Evolutionary conservation across 2,797 vertebrate genomes (phyloP).

Genomic region (Crypturellus tataupa): DNA sequence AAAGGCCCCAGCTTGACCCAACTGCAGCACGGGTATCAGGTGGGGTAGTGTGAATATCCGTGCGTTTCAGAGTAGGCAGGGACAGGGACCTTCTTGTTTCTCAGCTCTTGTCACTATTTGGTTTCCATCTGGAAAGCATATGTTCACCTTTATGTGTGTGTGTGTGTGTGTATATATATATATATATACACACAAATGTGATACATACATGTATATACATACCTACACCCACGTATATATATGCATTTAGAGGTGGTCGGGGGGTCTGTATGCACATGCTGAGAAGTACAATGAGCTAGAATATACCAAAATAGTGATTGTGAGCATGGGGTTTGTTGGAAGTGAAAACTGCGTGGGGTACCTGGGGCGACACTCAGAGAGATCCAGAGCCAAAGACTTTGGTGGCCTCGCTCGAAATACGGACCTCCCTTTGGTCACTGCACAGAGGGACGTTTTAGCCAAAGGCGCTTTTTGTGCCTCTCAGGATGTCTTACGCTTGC

Average conservation of each 20-base stretch:
- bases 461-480: background rate
- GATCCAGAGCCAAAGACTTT: accelerated
- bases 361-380: background rate
- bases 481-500: background rate
- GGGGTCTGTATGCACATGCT: background rate
- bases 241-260: background rate
- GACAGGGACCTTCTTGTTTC: background rate
- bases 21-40: background rate
- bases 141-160: background rate
- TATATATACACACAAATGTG: background rate
- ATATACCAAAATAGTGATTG: background rate
- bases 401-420: accelerated
- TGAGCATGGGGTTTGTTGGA: background rate
- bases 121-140: background rate
- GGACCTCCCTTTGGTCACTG: background rate
- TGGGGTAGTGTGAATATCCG: background rate
- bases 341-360: background rate
- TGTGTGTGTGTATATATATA: background rate
- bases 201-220: background rate
- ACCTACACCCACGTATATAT: background rate
- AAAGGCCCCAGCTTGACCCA: background rate
- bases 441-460: background rate
- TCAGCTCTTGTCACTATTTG: background rate
- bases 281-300: accelerated
- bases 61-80: background rate